Evolutionary conservation across 2,113 vertebrate genomes (phyloP).

Genomic region (Crotalus tigris): DNA sequence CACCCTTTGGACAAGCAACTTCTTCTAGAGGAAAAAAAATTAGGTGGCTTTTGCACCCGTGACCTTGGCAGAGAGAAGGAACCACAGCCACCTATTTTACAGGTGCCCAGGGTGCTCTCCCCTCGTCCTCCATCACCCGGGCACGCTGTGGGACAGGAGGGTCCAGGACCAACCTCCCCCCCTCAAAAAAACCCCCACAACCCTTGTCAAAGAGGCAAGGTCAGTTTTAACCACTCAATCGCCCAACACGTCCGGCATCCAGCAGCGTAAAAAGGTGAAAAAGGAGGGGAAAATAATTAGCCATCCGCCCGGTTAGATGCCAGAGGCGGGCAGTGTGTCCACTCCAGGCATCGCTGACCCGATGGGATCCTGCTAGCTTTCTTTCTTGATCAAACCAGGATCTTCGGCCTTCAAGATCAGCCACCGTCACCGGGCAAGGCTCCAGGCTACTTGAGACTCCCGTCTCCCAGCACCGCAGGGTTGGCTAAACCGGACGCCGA

Average conservation of each 20-base stretch:
- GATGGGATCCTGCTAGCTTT: background rate
- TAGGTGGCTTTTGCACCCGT: slow-evolving; percentile 39
- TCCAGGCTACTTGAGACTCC: background rate
- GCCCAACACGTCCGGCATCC: background rate
- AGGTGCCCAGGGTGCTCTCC: background rate
- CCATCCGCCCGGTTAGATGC: background rate
- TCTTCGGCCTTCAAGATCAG: background rate
- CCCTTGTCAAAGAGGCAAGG: background rate
- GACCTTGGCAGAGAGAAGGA: slow-evolving; percentile 51
- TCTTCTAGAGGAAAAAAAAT: slow-evolving; percentile 53
- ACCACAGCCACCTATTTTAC: background rate
- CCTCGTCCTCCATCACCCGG: background rate
- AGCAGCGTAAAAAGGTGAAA: background rate
- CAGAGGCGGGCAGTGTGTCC: background rate
- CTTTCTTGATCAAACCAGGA: background rate
- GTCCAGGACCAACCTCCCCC: background rate
- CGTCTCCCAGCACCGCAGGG: no score
- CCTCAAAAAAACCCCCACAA: background rate
- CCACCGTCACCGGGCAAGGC: background rate
- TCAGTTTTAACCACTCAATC: background rate
- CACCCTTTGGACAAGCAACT: slow-evolving; percentile 59
- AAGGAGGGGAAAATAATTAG: background rate
- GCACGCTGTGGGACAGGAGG: background rate
- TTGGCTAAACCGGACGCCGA: background rate
- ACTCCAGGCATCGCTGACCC: fast-evolving